Percentiles rank a stretch among this genome's conserved stretches.
phyloP scores from a whole-genome alignment of 2,113 vertebrate genomes.

The Microcebus griseorufus region DNA sequence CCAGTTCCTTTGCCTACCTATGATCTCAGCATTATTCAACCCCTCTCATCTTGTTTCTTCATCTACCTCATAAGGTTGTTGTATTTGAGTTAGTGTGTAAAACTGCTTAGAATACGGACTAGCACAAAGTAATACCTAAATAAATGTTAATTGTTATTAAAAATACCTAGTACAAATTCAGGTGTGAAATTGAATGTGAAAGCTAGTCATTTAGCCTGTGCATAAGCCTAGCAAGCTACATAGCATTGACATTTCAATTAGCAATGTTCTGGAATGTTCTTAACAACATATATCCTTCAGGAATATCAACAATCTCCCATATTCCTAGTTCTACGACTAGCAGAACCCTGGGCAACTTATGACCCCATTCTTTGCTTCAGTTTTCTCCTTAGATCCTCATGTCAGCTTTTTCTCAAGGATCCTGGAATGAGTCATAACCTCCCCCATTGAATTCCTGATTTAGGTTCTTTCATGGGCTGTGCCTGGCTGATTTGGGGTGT shows the following conservation, averaged over 20 bases:
- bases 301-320: not conserved
- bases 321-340: not conserved
- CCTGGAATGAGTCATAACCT: constrained; percentile 44
- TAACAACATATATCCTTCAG: not conserved
- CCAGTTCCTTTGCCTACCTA: not conserved
- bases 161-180: not conserved
- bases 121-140: not conserved
- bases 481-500: constrained; percentile 43
- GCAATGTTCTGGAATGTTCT: not conserved
- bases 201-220: not conserved
- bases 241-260: not conserved
- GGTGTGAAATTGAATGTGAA: not conserved
- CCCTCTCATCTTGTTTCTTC: not conserved
- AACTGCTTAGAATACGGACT: not conserved
- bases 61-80: not conserved
- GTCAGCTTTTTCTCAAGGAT: constrained; percentile 42
- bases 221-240: not conserved
- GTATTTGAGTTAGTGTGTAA: not conserved
- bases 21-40: not conserved
- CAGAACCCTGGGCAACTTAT: not conserved
- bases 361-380: not conserved
- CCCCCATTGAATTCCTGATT: not conserved
- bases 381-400: constrained; percentile 19
- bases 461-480: not conserved
- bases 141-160: not conserved